Evolutionary conservation across 2,888 invertebrate genomes (phyloP).

Genomic region (Biston betularia): DNA sequence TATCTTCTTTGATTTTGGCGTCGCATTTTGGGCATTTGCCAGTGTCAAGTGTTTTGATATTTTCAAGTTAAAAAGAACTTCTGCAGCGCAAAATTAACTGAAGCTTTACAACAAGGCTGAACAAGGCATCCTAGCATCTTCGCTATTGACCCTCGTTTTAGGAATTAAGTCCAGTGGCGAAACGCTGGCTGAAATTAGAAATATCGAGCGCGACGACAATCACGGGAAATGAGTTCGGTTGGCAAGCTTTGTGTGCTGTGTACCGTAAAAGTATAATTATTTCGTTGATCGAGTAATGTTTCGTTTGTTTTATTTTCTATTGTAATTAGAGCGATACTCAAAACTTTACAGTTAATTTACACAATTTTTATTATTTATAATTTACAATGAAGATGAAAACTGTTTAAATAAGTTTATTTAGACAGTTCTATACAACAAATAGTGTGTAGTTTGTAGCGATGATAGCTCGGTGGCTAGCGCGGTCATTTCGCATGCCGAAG

Average conservation of each 20-base stretch:
- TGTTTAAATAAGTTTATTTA: too few relatives aligned
- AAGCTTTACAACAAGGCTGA: slow-evolving; percentile 53
- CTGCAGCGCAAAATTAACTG: slow-evolving; percentile 59
- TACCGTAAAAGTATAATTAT: slow-evolving; percentile 6
- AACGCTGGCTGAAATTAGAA: slow-evolving; percentile 26
- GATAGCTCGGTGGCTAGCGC: too few relatives aligned
- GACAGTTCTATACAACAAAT: too few relatives aligned
- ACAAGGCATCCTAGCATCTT: slow-evolving; percentile 37
- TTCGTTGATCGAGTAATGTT: slow-evolving; percentile 1
- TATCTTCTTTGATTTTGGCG: too few relatives aligned
- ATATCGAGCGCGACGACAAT: slow-evolving; percentile 26
- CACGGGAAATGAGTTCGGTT: slow-evolving; percentile 12
- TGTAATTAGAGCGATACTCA: too few relatives aligned
- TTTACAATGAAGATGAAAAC: too few relatives aligned
- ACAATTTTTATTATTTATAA: too few relatives aligned
- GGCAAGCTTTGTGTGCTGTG: slow-evolving; percentile 6
- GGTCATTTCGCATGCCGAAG: too few relatives aligned
- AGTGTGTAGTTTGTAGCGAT: too few relatives aligned
- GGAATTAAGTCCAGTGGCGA: slow-evolving; percentile 31
- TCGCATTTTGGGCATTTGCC: too few relatives aligned
- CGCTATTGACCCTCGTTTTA: slow-evolving; percentile 28
- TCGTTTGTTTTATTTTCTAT: neutral
- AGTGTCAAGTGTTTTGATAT: too few relatives aligned
- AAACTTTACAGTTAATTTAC: too few relatives aligned
- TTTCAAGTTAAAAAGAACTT: slow-evolving; percentile 42